Evolutionary conservation across 2,113 vertebrate genomes (phyloP), one percentile per base, ranked within the genome.

Genomic region (Phocoena sinus): DNA sequence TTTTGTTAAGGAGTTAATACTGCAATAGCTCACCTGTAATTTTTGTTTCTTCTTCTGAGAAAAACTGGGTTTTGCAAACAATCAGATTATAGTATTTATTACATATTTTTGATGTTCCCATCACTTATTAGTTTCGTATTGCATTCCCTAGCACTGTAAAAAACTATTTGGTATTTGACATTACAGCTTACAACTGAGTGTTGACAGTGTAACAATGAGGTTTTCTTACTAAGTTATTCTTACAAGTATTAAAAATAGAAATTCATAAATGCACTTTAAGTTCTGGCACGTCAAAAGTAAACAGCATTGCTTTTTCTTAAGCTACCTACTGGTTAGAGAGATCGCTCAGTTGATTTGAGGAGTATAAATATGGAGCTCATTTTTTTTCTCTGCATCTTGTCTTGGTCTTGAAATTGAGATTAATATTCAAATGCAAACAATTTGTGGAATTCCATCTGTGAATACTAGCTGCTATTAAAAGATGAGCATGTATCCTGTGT

Each of bases 1-100:
- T 98, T 98, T 96, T 98, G 89, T 86, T 97, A 92, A 95, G 97
- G 56, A 97, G 91, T 97, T 97, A 98, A 98, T 94, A 96, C 71
- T 83, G 62, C 44, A 74, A 98, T 97, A 95, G 82, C 21, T 98
- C 97, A 89, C 71, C 81, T 97, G 67, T 85, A 96, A 50, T 58
- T 97, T 96, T 93, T 92, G 80, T 92, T 97, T 95, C 95, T 96
- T 85, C 63, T 88, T 96, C 62, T 26, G 21, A 53, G 89, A 95
- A 92, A 50, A 88, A 96, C 8, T 76, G 62, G 56, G 26, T 50
- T 95, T 86, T 94, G 53, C 63, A 96, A 98, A 95, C 28, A 98
- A 97, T 96, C 90, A 70, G 28, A 77, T 85, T 96, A 11, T 5
- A 53, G 25, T 81, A 33, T 95, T 96, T 89, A 77, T 74, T 67